Base-by-base conservation (phyloP, 2,888 invertebrate species). In the Notodonta ziczac region DNA sequence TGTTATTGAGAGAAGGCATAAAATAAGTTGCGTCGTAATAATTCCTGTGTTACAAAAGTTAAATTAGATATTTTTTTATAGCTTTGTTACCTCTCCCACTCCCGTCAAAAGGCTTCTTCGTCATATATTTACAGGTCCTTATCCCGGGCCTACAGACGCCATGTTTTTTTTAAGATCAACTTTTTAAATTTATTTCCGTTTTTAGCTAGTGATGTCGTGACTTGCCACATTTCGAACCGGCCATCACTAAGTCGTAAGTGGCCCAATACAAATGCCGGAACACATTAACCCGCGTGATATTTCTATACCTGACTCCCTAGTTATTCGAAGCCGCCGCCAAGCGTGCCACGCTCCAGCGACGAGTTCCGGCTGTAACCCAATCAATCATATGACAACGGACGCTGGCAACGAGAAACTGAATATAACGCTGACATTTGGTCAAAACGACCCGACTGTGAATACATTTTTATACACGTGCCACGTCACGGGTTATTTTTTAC, bases 381-480 rank as follows among this genome's bases (percentile, higher is more conserved):
- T 54, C 54, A 54, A 54, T 54, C 54, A 54, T 54, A 54, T 39
- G 14, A n/a, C n/a, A 39, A 8, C 35, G 54, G 54, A n/a, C 54
- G 54, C 39, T 39, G 39, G n/a, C 39, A 35, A 39, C 54, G 50
- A n/a, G 39, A 14, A 8, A 39, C 54, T 14, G 54, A 35, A 54
- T 35, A 35, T 39, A 39, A 54, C 13, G 24, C 54, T 54, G 54
- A 39, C 39, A 14, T 39, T 54, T 39, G 54, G 39, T 39, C 39
- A 39, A 54, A 54, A 9, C 14, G 39, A 54, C 54, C 54, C 32
- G 13, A 32, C 9, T 52, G 16, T 16, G 48, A 48, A 16, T 50
- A 16, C 44, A 46, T 13, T 7, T 9, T 42, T 42, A 42, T 9
- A 42, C 35, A 5, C 7, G 35, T 7, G 35, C 2, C 35, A 35